Evolutionary conservation across 2,113 vertebrate genomes (phyloP), one percentile per base, ranked within the genome.

Genomic region (Oceanites oceanicus): DNA sequence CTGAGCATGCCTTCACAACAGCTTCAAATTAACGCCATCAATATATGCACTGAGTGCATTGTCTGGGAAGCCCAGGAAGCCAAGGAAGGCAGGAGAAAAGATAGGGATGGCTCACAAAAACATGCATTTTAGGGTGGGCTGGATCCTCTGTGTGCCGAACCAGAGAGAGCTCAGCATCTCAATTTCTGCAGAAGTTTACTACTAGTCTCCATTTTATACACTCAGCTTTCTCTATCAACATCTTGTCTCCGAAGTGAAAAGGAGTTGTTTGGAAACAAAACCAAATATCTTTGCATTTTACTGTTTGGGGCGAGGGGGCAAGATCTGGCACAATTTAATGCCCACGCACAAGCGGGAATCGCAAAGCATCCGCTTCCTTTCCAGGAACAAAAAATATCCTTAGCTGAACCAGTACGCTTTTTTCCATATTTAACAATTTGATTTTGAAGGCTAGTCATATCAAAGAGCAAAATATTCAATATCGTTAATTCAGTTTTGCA

Each of bases 391-490:
- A 87, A 95, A 96, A 76, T 96, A 70, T 49, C 91, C 73, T 94
- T 96, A 93, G 88, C 95, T 97, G 94, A 98, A 92, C 97, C 70
- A 65, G 97, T 95, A 97, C 96, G 97, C 97, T 97, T 98, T 98
- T 98, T 97, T 97, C 97, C 97, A 96, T 98, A 98, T 97, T 98
- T 98, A 98, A 98, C 98, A 98, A 98, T 98, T 98, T 97, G 97
- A 98, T 98, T 98, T 98, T 97, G 98, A 98, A 98, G 96, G 97
- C 98, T 97, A 98, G 97, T 98, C 98, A 97, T 98, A 98, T 98
- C 98, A 98, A 98, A 98, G 98, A 98, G 98, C 98, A 98, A 98
- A 99, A 97, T 98, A 99, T 98, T 99, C 99, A 99, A 99, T 99
- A 99, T 98, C 95, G 98, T 99, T 98, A 99, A 99, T 98, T 98